phyloP scores from a whole-genome alignment of 2,113 vertebrate species.

The Hassar affinis region DNA sequence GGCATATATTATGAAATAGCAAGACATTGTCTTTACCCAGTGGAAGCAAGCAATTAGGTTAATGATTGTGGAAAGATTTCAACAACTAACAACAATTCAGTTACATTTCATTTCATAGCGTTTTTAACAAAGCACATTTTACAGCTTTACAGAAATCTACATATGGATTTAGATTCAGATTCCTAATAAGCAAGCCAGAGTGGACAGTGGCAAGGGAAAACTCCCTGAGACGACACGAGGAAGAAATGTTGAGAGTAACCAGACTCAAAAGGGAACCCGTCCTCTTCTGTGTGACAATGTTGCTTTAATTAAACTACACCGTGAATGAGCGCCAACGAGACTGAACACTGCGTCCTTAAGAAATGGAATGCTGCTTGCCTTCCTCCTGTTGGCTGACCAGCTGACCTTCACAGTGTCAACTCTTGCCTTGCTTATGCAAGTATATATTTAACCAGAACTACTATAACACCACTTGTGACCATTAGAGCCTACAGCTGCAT shows the following conservation, averaged over 20 bases:
- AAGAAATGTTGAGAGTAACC: background rate
- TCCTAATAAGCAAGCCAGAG: background rate
- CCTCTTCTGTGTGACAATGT: background rate
- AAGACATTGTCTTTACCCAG: background rate
- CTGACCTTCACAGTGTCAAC: background rate
- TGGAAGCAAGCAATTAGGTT: conserved; percentile 39
- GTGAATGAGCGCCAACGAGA: conserved; percentile 30
- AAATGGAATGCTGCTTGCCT: conserved; percentile 36
- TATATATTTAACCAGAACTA: background rate
- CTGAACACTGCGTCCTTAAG: conserved; percentile 40
- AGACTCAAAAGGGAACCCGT: background rate
- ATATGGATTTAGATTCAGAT: background rate
- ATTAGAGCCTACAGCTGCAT: background rate
- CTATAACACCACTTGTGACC: background rate
- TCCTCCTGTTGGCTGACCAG: background rate
- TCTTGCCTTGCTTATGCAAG: background rate
- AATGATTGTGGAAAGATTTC: conserved; percentile 3
- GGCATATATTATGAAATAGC: conserved; percentile 58
- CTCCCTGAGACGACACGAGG: background rate
- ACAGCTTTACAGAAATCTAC: background rate
- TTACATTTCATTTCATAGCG: background rate
- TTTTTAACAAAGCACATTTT: background rate
- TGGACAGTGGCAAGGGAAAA: no score
- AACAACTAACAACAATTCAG: background rate
- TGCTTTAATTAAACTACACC: conserved; percentile 19